These are phyloP conservation scores for Nephrotoma appendiculata DNA, from an alignment of 2,888 invertebrate species.

Conservation along the genomic window DNA sequence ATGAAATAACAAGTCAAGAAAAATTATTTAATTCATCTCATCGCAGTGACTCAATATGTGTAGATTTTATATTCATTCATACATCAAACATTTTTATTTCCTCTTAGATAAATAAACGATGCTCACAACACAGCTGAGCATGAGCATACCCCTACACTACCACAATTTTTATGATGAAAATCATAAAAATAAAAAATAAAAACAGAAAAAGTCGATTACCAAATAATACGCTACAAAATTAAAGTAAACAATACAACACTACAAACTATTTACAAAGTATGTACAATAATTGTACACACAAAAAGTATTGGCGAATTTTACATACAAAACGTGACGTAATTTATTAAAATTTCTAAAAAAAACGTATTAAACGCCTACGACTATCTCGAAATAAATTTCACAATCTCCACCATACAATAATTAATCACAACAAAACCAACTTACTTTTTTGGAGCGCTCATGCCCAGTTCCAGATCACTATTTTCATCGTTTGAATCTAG, in stretches of 20 bases:
- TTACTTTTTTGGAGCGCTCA: constrained; percentile 50
- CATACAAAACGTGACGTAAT: too few relatives aligned
- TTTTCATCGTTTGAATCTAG: constrained; percentile 32
- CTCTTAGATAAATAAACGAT: background rate
- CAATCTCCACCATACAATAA: background rate
- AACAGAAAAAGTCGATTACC: background rate
- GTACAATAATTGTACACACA: background rate
- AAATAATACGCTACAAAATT: background rate
- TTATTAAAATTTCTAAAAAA: background rate
- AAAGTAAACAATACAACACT: background rate
- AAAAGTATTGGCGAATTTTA: too few relatives aligned
- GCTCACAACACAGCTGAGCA: background rate
- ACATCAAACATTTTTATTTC: background rate
- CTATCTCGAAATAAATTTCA: background rate
- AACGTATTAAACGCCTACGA: background rate
- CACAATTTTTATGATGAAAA: background rate
- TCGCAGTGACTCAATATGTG: too few relatives aligned
- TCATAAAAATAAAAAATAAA: background rate
- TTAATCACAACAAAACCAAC: constrained; percentile 8
- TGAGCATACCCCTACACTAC: background rate
- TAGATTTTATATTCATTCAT: background rate
- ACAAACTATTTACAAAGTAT: too few relatives aligned
- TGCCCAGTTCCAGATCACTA: constrained; percentile 37
- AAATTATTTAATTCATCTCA: background rate
- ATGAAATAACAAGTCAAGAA: too few relatives aligned